These are phyloP conservation scores for Drosophila ficusphila DNA, from an alignment of 1,140 invertebrate species.

Conservation along the genomic window DNA sequence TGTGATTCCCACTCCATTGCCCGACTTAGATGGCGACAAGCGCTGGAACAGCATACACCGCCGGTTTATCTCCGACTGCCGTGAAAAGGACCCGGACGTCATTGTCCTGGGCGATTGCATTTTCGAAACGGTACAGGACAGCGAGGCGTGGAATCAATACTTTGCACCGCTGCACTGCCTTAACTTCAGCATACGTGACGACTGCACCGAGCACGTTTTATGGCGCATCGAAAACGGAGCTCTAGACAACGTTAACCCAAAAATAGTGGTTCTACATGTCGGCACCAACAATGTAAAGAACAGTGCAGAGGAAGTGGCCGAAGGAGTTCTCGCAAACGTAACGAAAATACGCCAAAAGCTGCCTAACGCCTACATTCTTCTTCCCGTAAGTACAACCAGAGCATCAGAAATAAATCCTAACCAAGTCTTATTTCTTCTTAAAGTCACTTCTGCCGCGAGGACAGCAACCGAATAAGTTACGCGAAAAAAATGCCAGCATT, in stretches of 20 bases:
- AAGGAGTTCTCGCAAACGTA: conserved; percentile 92
- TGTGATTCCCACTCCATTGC: conserved; percentile 86
- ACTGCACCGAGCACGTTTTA: conserved; percentile 94
- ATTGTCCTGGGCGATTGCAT: conserved; percentile 95
- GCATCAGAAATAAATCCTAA: not conserved
- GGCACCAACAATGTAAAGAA: conserved; percentile 94
- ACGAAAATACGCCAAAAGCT: conserved; percentile 90
- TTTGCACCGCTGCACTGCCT: conserved; percentile 94
- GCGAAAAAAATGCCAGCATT: conserved; percentile 90
- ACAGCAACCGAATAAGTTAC: conserved; percentile 90
- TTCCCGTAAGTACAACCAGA: conserved; percentile 94
- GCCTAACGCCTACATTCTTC: conserved; percentile 90
- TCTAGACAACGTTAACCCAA: conserved; percentile 93
- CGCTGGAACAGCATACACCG: conserved; percentile 87
- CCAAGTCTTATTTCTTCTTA: conserved; percentile 45
- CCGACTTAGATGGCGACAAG: conserved; percentile 85
- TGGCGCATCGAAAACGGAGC: conserved; percentile 95
- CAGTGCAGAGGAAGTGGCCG: conserved; percentile 90
- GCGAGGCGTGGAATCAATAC: conserved; percentile 93
- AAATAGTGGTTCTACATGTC: conserved; percentile 93
- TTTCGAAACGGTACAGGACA: conserved; percentile 90
- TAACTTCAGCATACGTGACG: conserved; percentile 95
- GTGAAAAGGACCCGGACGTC: conserved; percentile 95
- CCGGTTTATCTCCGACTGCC: conserved; percentile 91
- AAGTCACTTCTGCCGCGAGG: conserved; percentile 93